Conservation (phyloP, 2,888 invertebrate species). For the Scaptomyza tumidula region DNA sequence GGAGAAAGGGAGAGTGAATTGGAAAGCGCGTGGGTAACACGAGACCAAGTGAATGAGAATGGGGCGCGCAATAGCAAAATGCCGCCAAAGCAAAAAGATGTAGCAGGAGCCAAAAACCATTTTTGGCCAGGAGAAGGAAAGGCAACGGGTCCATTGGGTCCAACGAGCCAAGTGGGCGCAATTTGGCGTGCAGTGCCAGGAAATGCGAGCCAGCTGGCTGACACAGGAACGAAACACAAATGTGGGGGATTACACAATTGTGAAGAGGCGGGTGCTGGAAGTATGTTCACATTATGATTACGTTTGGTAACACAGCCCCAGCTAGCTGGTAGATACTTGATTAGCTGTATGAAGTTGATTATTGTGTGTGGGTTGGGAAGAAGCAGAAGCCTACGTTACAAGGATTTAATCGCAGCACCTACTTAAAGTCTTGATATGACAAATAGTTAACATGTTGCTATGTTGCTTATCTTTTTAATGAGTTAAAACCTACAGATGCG, state of each 20-base stretch:
- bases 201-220: constrained; percentile 65
- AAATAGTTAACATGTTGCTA: not conserved
- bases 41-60: constrained; percentile 49
- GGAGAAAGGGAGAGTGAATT: constrained; percentile 29
- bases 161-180: constrained; percentile 78
- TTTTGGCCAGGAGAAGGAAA: constrained; percentile 48
- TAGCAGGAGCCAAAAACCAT: constrained; percentile 36
- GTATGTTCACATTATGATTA: constrained; percentile 19
- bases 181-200: constrained; percentile 53
- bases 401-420: constrained; percentile 7
- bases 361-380: constrained; percentile 5
- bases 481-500: not conserved
- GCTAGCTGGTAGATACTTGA: constrained; percentile 9
- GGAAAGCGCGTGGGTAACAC: constrained; percentile 79
- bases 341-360: constrained; percentile 16
- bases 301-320: constrained; percentile 26
- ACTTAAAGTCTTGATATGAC: not conserved
- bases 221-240: constrained; percentile 58
- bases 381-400: not conserved
- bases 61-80: constrained; percentile 9
- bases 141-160: constrained; percentile 37
- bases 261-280: not conserved
- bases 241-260: constrained; percentile 35
- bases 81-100: constrained; percentile 20
- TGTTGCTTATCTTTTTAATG: not conserved